These are phyloP conservation scores for Hanleya hanleyi DNA, from an alignment of 2,888 invertebrate species.

Conservation along the genomic window DNA sequence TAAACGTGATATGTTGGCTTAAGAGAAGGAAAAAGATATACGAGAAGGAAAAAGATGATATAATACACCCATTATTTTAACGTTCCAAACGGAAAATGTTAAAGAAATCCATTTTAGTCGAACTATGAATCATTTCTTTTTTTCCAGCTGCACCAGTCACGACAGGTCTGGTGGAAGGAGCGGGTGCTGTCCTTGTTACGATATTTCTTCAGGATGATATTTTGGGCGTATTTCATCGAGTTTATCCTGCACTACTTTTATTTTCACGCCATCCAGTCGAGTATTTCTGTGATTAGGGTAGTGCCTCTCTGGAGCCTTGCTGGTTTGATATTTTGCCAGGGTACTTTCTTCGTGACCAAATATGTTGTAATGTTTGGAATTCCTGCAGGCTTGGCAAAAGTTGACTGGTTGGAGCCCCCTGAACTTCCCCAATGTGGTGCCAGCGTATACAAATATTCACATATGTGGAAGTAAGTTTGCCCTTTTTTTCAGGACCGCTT, in stretches of 20 bases:
- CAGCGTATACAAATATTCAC: slow-evolving; percentile 92
- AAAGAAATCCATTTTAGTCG: too few species aligned
- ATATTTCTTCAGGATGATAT: slow-evolving; percentile 76
- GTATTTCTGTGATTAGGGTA: slow-evolving; percentile 75
- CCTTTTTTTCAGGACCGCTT: too few species aligned
- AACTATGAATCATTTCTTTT: too few species aligned
- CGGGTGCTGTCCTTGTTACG: slow-evolving; percentile 40
- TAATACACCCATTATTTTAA: too few species aligned
- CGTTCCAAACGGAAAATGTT: too few species aligned
- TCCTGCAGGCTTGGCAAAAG: slow-evolving; percentile 81
- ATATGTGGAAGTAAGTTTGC: slow-evolving; percentile 90
- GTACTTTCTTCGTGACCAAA: slow-evolving; percentile 93
- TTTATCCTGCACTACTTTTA: slow-evolving; percentile 86
- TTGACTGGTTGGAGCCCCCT: slow-evolving; percentile 80
- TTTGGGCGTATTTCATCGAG: slow-evolving; percentile 83
- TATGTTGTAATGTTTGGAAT: slow-evolving; percentile 93
- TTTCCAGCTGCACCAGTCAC: slow-evolving; percentile 38
- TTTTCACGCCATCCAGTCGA: slow-evolving; percentile 83
- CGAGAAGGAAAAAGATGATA: too few species aligned
- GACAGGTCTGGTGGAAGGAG: slow-evolving; percentile 15
- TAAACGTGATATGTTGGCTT: too few species aligned
- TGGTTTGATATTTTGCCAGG: slow-evolving; percentile 91
- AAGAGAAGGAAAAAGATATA: too few species aligned
- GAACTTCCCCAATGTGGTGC: slow-evolving; percentile 90
- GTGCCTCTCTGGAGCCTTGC: slow-evolving; percentile 84